A percentile compares a stretch with the other conserved stretches of the same genome.
Evolutionary conservation across 2,797 vertebrate genomes (phyloP).

Genomic region (Microhierax caerulescens): DNA sequence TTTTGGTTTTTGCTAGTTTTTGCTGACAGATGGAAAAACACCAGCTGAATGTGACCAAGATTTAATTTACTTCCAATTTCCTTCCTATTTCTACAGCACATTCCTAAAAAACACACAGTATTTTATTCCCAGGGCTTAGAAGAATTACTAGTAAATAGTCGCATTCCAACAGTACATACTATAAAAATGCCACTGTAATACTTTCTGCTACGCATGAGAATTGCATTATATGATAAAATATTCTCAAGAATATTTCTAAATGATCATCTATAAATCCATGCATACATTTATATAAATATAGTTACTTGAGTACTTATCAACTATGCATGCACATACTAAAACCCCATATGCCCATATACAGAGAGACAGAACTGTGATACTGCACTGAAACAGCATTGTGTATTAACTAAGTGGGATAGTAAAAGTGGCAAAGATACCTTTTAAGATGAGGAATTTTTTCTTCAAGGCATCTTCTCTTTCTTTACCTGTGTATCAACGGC

Average conservation of each 20-base stretch:
- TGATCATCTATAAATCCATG: not conserved
- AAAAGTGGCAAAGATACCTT: not conserved
- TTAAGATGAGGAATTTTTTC: not conserved
- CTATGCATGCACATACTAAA: not conserved
- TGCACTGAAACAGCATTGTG: not conserved
- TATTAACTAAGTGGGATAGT: not conserved
- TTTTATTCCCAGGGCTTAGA: not conserved
- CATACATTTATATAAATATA: not conserved
- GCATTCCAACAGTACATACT: not conserved
- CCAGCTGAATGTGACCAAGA: not conserved
- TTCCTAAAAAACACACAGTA: not conserved
- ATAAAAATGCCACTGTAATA: not conserved
- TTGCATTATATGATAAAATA: not conserved
- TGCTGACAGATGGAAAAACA: slow-evolving; percentile 26
- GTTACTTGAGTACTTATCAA: not conserved
- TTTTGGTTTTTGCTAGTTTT: not conserved
- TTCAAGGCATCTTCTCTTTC: not conserved
- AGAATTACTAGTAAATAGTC: slow-evolving; percentile 7
- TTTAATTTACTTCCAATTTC: slow-evolving; percentile 43
- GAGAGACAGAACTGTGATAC: not conserved
- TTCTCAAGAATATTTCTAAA: not conserved
- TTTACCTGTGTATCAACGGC: not conserved
- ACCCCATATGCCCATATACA: rapidly evolving
- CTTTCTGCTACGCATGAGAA: not conserved
- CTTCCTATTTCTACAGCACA: slow-evolving; percentile 1